Conservation (phyloP, 2,113 vertebrate species). For the Kryptolebias marmoratus region DNA sequence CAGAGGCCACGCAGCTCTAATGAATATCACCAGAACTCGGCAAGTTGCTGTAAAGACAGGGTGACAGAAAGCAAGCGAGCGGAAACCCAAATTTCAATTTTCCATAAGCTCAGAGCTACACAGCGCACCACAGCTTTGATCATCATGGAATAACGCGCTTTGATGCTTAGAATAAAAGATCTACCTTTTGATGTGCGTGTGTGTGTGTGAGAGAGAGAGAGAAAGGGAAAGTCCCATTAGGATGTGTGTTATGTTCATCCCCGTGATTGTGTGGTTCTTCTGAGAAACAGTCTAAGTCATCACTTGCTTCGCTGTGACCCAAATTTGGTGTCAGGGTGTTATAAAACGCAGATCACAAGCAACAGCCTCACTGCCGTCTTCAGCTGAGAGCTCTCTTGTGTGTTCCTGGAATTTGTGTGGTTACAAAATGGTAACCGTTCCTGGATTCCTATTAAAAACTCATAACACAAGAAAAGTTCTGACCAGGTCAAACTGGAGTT, state of each 20-base stretch:
- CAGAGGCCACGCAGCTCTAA: slow-evolving; percentile 13
- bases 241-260: slow-evolving; percentile 1
- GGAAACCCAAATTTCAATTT: slow-evolving; percentile 67
- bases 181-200: slow-evolving; percentile 68
- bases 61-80: slow-evolving; percentile 41
- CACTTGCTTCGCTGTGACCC: slow-evolving; percentile 50
- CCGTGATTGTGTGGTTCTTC: slow-evolving; percentile 32
- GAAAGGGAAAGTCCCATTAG: too few relatives aligned
- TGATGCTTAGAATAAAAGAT: slow-evolving; percentile 75
- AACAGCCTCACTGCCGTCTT: background rate
- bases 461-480: slow-evolving; percentile 37
- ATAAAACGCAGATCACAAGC: slow-evolving; percentile 54
- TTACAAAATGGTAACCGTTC: background rate
- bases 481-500: slow-evolving; percentile 16
- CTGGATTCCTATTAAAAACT: slow-evolving; percentile 10
- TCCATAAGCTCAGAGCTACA: slow-evolving; percentile 60
- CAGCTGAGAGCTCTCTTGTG: slow-evolving; percentile 7
- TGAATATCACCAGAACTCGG: slow-evolving; percentile 25
- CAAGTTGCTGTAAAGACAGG: slow-evolving; percentile 5
- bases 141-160: slow-evolving; percentile 66
- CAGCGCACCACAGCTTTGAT: slow-evolving; percentile 64
- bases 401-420: slow-evolving; percentile 10
- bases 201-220: slow-evolving; percentile 25
- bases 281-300: slow-evolving; percentile 54
- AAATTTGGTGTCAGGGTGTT: slow-evolving; percentile 49